Evolutionary conservation across 1,140 invertebrate genomes (phyloP), one percentile per base, ranked within the genome.

Genomic region (Oncopeltus fasciatus): DNA sequence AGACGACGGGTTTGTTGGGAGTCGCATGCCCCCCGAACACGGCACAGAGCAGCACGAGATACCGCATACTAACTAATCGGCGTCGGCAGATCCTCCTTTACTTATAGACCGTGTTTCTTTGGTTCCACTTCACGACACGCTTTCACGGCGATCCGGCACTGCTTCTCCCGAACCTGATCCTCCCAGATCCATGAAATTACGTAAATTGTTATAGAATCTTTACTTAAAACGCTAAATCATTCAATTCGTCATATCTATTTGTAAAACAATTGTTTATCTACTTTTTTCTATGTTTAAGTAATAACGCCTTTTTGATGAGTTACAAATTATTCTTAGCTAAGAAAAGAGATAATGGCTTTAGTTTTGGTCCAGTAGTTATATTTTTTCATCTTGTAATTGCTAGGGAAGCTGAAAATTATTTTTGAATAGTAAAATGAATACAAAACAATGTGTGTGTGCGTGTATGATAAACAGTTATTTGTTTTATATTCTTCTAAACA

Each of bases 91-190:
- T 57, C 28, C 46, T 31, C 53, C 61, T 21, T 28, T 57, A 53
- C 61, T 62, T 62, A 62, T 62, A 62, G 60, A 61, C 26, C 47
- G 27, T 14, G 47, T 31, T 53, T 61, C 20, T 21, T 61, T 61
- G 28, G 47, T 56, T 43, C 47, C 46, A 53, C 47, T 38, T 18
- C 21, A 57, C 44, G 61, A 43, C 38, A 62, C 61, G 61, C 61
- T 62, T 62, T 62, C 61, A 24, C 56, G 61, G 28, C 18, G 33
- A 58, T 33, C 57, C 33, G 33, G 16, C 18, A 26, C 3, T 18
- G 28, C 57, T 58, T 58, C 33, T 58, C 57, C 57, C 57, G n/a
- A 14, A 9, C n/a, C n/a, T n/a, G n/a, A n/a, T 20, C 9, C 18
- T 58, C 28, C 28, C 26, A 18, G 5, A 43, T 16, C 57, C 57